Conservation (phyloP, 2,888 invertebrate species). For the Aplocera efformata region DNA sequence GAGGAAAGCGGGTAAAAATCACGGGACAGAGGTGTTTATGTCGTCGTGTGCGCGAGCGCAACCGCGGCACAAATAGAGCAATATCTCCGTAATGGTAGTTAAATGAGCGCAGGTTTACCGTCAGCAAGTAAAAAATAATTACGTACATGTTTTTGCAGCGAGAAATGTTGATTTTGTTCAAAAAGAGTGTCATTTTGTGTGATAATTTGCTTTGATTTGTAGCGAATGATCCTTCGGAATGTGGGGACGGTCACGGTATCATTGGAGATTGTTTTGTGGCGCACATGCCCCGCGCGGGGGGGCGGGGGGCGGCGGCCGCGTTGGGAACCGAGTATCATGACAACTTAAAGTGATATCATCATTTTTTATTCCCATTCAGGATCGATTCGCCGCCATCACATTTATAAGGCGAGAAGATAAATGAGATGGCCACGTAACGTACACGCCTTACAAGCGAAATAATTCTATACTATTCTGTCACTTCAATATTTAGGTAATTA, state of each 20-base stretch:
- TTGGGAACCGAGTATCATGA: constrained; percentile 17
- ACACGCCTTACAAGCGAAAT: neutral
- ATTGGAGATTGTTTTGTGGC: constrained; percentile 18
- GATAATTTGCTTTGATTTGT: constrained; percentile 19
- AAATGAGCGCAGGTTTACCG: constrained; percentile 54
- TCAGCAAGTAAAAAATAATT: constrained; percentile 21
- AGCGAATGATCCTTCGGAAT: constrained; percentile 16
- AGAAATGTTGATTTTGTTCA: constrained; percentile 15
- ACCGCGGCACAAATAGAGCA: constrained; percentile 34
- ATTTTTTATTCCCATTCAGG: constrained; percentile 13
- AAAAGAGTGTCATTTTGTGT: constrained; percentile 18
- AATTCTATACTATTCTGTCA: constrained; percentile 3
- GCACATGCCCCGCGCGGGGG: constrained; percentile 10
- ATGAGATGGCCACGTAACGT: neutral
- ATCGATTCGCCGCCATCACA: constrained; percentile 3
- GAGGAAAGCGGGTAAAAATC: constrained; percentile 36
- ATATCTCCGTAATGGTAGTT: constrained; percentile 46
- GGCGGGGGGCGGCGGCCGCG: too few relatives aligned
- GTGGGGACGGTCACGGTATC: constrained; percentile 17
- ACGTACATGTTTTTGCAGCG: constrained; percentile 9
- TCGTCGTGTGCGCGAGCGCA: constrained; percentile 18
- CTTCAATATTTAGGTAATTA: constrained; percentile 7
- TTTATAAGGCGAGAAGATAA: constrained; percentile 1
- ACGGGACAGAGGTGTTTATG: constrained; percentile 31
- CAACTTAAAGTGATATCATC: constrained; percentile 21